Evolutionary conservation across 92 coral and sea anemone genomes (phyloP).

Genomic region (Umimayanthus kanabou): DNA sequence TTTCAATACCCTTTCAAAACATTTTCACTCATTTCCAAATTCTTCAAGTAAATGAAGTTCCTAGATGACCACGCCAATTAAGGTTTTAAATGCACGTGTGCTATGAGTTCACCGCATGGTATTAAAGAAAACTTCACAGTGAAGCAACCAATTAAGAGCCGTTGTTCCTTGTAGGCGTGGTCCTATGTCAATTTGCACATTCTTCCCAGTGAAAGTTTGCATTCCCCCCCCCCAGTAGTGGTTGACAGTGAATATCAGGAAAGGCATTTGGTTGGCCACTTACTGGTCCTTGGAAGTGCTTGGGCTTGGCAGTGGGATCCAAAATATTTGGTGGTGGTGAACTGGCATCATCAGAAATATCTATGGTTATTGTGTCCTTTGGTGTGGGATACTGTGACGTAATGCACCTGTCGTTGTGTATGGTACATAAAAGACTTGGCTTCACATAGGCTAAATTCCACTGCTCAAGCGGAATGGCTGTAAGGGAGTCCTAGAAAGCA

Average conservation of each 20-base stretch:
- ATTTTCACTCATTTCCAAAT: too few relatives aligned
- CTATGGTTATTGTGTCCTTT: slow-evolving; percentile 77
- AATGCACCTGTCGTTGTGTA: slow-evolving; percentile 78
- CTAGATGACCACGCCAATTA: too few relatives aligned
- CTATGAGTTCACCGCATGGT: too few relatives aligned
- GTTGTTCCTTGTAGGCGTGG: too few relatives aligned
- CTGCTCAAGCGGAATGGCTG: slow-evolving; percentile 83
- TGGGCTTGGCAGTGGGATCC: slow-evolving; percentile 79
- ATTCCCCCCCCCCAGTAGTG: too few relatives aligned
- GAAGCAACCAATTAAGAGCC: too few relatives aligned
- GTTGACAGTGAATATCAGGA: not conserved
- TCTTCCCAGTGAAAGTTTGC: too few relatives aligned
- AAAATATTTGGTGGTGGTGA: slow-evolving; percentile 84
- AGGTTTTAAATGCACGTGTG: too few relatives aligned
- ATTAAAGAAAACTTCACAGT: too few relatives aligned
- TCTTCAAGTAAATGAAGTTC: too few relatives aligned
- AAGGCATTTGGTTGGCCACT: not conserved
- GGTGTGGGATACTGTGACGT: slow-evolving; percentile 89
- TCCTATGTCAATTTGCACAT: too few relatives aligned
- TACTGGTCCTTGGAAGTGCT: slow-evolving; percentile 84
- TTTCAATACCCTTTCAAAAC: too few relatives aligned
- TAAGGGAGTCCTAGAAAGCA: slow-evolving; percentile 79
- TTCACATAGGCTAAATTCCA: slow-evolving; percentile 89
- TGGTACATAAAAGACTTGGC: slow-evolving; percentile 92
- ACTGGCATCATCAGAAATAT: slow-evolving; percentile 62